These are phyloP conservation scores for Pantherophis alleghaniensis DNA, from an alignment of 2,797 vertebrate genomes.

Conservation along the genomic window DNA sequence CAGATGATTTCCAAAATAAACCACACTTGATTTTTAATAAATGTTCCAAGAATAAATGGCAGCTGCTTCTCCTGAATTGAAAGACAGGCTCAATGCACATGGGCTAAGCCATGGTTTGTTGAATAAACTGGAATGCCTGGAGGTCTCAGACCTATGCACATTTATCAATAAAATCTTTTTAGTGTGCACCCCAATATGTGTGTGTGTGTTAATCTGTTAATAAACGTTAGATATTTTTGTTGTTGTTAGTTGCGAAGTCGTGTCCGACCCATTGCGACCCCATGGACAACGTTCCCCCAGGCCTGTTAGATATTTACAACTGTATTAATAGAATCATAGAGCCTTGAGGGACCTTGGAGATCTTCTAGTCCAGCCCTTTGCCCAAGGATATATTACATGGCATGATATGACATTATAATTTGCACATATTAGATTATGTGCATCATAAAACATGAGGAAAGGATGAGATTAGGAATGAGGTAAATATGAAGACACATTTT, in stretches of 20 bases:
- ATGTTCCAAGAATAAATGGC: background rate
- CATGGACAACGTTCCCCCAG: no score
- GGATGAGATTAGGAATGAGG: background rate
- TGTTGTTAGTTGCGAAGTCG: no score
- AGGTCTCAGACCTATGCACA: background rate
- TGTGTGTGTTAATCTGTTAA: background rate
- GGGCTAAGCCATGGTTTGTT: background rate
- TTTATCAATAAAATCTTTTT: background rate
- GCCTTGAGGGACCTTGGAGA: background rate
- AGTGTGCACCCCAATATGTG: background rate
- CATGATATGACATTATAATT: background rate
- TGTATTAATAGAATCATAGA: background rate
- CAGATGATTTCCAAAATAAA: background rate
- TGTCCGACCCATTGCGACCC: no score
- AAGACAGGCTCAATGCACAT: background rate
- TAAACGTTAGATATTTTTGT: background rate
- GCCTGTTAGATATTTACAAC: background rate
- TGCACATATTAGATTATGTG: background rate
- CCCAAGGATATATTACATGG: background rate
- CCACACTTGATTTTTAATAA: background rate
- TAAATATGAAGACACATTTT: background rate
- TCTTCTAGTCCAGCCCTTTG: background rate
- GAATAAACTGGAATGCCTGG: background rate
- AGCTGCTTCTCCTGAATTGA: background rate
- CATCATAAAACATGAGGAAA: background rate